Evolutionary conservation across 2,797 vertebrate species (phyloP).

Genomic region (Siniperca undulata): DNA sequence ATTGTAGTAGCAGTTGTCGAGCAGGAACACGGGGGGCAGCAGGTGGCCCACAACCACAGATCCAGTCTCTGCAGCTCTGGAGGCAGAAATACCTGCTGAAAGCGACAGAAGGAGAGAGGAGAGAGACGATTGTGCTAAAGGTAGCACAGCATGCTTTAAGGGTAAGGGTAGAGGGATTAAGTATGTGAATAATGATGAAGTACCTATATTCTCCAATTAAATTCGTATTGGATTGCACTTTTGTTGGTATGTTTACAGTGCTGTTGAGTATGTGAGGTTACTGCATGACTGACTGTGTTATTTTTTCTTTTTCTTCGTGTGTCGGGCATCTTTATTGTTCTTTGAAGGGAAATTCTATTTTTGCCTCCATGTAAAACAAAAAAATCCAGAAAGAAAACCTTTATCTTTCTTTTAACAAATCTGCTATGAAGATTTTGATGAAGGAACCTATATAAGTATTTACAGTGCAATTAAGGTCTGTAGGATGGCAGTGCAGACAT

Average conservation of each 20-base stretch:
- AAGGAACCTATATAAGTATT: background rate
- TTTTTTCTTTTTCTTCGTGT: no score
- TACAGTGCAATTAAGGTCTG: background rate
- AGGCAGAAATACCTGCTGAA: no score
- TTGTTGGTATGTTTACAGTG: background rate
- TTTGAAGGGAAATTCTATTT: background rate
- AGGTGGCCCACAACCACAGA: no score
- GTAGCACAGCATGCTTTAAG: background rate
- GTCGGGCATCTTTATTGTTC: background rate
- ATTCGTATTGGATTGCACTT: background rate
- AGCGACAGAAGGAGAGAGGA: no score
- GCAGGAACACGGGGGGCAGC: no score
- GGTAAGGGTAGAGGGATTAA: background rate
- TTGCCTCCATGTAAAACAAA: background rate
- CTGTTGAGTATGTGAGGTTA: background rate
- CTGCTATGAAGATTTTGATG: background rate
- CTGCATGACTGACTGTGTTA: no score
- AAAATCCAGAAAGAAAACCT: background rate
- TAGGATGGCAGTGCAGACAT: background rate
- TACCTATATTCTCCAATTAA: background rate
- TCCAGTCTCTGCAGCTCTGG: no score
- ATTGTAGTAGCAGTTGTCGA: no score
- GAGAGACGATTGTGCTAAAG: background rate
- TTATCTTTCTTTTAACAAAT: background rate
- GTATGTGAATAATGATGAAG: background rate